phyloP scores from a whole-genome alignment of 2,113 vertebrate genomes.

The Lophius piscatorius region DNA sequence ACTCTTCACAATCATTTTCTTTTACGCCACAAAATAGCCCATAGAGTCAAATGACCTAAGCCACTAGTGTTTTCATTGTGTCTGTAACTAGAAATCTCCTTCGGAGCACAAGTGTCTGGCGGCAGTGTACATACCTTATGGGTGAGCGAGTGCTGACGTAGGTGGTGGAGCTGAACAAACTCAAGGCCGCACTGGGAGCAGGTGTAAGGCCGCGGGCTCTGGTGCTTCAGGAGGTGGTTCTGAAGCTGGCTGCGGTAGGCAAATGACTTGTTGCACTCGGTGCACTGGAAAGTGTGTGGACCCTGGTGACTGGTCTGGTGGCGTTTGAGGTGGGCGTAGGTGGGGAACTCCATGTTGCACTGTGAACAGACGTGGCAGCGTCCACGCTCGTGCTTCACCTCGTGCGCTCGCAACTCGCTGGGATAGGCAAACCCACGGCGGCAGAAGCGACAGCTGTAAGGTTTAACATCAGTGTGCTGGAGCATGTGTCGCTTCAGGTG shows the following conservation, averaged over 20 bases:
- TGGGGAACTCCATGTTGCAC: conserved; percentile 96
- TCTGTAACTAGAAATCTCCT: too few relatives aligned
- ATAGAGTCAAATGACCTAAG: too few relatives aligned
- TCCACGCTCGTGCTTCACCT: conserved; percentile 93
- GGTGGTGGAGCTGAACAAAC: conserved; percentile 97
- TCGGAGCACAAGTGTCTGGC: neutral
- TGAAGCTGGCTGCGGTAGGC: conserved; percentile 98
- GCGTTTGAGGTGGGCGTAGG: conserved; percentile 95
- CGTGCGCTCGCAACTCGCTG: conserved; percentile 95
- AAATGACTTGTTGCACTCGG: conserved; percentile 94
- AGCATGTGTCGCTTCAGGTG: conserved; percentile 99
- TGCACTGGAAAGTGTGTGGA: conserved; percentile 95
- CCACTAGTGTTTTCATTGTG: too few relatives aligned
- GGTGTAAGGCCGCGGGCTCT: conserved; percentile 94
- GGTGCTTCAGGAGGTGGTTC: conserved; percentile 96
- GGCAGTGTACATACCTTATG: conserved; percentile 82
- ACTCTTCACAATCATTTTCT: neutral
- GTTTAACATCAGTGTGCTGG: conserved; percentile 93
- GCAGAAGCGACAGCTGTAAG: conserved; percentile 97
- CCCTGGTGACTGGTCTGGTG: conserved; percentile 96
- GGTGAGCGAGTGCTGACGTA: conserved; percentile 95
- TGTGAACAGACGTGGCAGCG: conserved; percentile 94
- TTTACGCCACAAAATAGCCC: neutral
- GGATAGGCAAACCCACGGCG: conserved; percentile 96
- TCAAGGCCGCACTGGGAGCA: conserved; percentile 98